Base-by-base conservation (phyloP, 2,888 invertebrate genomes). In the Cotesia congregata region DNA sequence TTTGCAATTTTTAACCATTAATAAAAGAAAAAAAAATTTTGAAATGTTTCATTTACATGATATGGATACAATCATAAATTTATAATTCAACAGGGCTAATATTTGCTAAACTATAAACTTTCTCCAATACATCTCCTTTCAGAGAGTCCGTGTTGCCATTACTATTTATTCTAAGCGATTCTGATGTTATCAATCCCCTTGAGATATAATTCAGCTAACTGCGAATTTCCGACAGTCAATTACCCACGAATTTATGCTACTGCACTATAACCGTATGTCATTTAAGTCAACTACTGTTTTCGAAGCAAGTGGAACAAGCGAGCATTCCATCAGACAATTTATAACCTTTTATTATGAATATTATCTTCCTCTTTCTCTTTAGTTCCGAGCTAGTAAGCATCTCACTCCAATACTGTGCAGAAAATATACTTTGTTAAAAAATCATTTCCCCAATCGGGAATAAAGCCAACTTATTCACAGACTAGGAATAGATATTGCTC, bases 401-500 rank as follows among this genome's bases (percentile, higher is more conserved):
- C 74, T 62, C 15, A 67, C 74, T 74, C 69, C 50, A 70, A 77
- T 77, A 77, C 71, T 77, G 77, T 74, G 70, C 74, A 74, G 65
- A 70, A 61, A 67, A 77, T 64, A 77, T 64, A 74, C 69, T 59
- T 65, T 17, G 70, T 70, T 73, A 39, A 64, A 83, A 79, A 78
- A 80, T 76, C 80, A 82, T 67, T 80, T 81, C 77, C 81, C 80
- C 77, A 82, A 80, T 82, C 80, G 84, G 84, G 82, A 85, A 81
- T 81, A 80, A 78, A 80, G 84, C 84, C 84, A 84, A 84, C 77
- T 74, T 70, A 77, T 79, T 80, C 81, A 81, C 80, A 81, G 80
- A 80, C 80, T 81, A 75, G 79, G 83, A 84, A 84, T 83, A 84
- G 82, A 72, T 76, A 79, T 83, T 83, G 80, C 62, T 78, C 81